Evolutionary conservation across 2,888 invertebrate species (phyloP).

Genomic region (Callosobruchus maculatus): DNA sequence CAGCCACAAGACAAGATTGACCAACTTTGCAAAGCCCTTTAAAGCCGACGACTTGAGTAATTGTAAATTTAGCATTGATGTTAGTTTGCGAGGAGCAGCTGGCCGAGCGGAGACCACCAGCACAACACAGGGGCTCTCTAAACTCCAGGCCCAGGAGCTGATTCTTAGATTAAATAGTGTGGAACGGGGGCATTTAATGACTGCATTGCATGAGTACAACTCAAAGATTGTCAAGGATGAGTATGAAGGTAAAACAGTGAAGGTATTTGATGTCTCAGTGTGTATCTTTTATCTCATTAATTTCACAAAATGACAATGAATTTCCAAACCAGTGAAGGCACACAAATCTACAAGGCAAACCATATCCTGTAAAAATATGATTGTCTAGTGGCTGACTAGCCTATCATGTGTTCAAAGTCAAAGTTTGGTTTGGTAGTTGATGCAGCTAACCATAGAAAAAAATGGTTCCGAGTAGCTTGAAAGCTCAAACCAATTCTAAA

Average conservation of each 20-base stretch:
- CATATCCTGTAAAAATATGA: too few relatives aligned
- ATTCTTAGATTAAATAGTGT: conserved; percentile 68
- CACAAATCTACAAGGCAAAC: too few relatives aligned
- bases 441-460: too few relatives aligned
- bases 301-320: background rate
- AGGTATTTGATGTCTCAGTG: background rate
- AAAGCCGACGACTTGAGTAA: conserved; percentile 9
- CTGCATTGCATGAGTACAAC: conserved; percentile 70
- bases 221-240: conserved; percentile 72
- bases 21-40: conserved; percentile 17
- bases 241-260: conserved; percentile 63
- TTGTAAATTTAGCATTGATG: conserved; percentile 32
- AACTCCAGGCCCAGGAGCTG: conserved; percentile 71
- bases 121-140: conserved; percentile 51
- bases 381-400: too few relatives aligned
- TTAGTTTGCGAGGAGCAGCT: conserved; percentile 38
- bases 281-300: background rate
- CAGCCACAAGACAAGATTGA: conserved; percentile 21
- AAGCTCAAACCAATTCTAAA: too few relatives aligned
- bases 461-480: too few relatives aligned
- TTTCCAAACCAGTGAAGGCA: background rate
- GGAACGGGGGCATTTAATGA: conserved; percentile 65
- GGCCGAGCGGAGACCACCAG: conserved; percentile 47
- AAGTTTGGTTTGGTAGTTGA: too few relatives aligned
- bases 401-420: too few relatives aligned